Conservation (phyloP, 2,888 invertebrate species). For the Polyploca ridens region DNA sequence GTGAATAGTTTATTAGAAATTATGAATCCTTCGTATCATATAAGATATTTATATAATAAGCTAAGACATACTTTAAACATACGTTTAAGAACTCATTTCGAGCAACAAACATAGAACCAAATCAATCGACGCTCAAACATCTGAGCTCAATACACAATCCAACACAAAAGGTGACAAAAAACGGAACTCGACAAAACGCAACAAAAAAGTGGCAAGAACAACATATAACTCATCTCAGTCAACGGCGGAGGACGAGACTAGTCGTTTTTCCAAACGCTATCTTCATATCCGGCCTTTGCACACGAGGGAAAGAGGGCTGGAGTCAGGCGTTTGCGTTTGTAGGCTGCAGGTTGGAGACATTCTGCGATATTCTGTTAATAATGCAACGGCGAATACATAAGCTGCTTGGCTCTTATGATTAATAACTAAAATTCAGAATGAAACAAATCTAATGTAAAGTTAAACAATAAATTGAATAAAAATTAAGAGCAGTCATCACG, state of each 20-base stretch:
- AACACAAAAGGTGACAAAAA: slow-evolving; percentile 64
- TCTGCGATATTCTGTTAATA: slow-evolving; percentile 12
- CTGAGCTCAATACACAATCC: slow-evolving; percentile 54
- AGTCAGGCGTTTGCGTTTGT: slow-evolving; percentile 28
- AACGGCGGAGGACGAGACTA: slow-evolving; percentile 40
- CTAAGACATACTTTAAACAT: too few species aligned
- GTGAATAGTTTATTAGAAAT: too few species aligned
- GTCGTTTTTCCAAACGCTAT: slow-evolving; percentile 77
- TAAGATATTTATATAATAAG: too few species aligned
- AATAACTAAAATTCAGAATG: too few species aligned
- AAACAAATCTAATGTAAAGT: too few species aligned
- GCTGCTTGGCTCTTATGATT: too few species aligned
- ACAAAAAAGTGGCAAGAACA: slow-evolving; percentile 55
- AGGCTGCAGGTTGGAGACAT: slow-evolving; percentile 24
- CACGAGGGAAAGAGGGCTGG: slow-evolving; percentile 28
- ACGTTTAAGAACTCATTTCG: not conserved
- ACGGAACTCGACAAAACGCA: slow-evolving; percentile 49
- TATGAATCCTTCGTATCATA: too few species aligned
- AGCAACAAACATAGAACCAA: slow-evolving; percentile 10
- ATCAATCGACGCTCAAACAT: slow-evolving; percentile 28
- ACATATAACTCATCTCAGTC: slow-evolving; percentile 55
- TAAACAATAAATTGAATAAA: too few species aligned
- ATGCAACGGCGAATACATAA: not conserved
- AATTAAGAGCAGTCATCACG: too few species aligned
- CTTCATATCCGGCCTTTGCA: slow-evolving; percentile 76